phyloP scores from a whole-genome alignment of 2,113 vertebrate genomes.

The Erythrolamprus reginae region DNA sequence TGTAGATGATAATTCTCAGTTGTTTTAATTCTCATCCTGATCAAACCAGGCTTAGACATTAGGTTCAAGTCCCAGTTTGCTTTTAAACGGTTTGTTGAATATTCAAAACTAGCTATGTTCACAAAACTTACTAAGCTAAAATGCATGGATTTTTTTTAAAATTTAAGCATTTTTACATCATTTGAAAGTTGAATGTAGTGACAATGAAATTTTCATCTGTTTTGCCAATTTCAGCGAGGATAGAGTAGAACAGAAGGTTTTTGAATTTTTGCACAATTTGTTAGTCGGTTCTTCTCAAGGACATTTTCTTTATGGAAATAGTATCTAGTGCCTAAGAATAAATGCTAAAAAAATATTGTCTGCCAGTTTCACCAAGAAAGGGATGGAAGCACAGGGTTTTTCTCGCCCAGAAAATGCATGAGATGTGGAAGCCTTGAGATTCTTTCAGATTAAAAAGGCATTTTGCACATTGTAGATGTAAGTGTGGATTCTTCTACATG shows the following conservation, averaged over 20 bases:
- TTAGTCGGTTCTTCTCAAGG: rapidly evolving
- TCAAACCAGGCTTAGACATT: neutral
- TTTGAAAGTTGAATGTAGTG: neutral
- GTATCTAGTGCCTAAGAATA: neutral
- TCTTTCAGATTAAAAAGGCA: neutral
- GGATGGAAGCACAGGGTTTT: neutral
- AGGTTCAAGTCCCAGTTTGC: neutral
- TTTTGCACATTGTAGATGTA: neutral
- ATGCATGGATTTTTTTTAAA: neutral
- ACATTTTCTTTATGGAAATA: neutral
- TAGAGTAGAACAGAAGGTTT: neutral
- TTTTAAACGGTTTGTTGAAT: neutral
- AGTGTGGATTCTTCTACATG: neutral
- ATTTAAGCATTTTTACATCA: rapidly evolving
- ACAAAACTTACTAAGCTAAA: neutral
- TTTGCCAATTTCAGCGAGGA: rapidly evolving
- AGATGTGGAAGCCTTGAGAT: neutral
- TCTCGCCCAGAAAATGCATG: neutral
- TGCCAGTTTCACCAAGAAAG: neutral
- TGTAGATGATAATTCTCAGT: neutral
- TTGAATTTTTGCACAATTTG: neutral
- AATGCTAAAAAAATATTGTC: neutral
- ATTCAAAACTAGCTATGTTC: neutral
- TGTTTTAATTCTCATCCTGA: neutral
- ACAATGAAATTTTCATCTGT: rapidly evolving